phyloP scores from a whole-genome alignment of 2,113 vertebrate genomes.

The Podilymbus podiceps region DNA sequence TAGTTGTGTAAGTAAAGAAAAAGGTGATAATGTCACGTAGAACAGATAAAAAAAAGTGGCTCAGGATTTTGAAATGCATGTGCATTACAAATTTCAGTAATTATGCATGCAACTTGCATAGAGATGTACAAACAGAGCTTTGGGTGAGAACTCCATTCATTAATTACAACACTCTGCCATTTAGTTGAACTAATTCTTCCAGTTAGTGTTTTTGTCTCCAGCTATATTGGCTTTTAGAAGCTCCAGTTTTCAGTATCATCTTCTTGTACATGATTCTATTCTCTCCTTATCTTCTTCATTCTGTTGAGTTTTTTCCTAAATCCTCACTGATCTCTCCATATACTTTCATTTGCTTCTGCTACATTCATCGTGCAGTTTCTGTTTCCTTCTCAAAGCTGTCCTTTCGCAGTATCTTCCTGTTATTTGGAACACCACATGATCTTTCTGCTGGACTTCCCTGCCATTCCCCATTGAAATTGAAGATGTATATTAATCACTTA shows the following conservation, averaged over 20 bases:
- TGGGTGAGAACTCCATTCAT: background rate
- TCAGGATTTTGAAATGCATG: background rate
- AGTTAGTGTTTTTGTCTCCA: background rate
- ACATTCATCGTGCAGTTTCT: background rate
- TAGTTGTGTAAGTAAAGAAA: background rate
- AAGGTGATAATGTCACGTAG: background rate
- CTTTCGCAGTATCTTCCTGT: background rate
- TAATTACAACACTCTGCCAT: background rate
- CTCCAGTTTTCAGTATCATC: background rate
- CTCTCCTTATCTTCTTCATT: background rate
- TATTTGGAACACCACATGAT: background rate
- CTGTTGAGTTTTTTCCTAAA: background rate
- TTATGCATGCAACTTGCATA: background rate
- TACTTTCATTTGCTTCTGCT: background rate
- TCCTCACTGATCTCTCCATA: background rate
- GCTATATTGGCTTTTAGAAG: background rate
- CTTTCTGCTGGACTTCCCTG: background rate
- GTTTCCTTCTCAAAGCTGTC: background rate
- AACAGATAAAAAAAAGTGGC: background rate
- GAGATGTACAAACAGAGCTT: background rate
- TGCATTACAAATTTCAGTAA: background rate
- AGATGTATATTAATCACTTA: background rate
- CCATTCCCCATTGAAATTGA: background rate
- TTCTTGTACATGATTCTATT: background rate
- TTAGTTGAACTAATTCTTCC: background rate